These are phyloP conservation scores for Sphinx pinastri DNA, from an alignment of 2,888 invertebrate genomes.

Conservation along the genomic window DNA sequence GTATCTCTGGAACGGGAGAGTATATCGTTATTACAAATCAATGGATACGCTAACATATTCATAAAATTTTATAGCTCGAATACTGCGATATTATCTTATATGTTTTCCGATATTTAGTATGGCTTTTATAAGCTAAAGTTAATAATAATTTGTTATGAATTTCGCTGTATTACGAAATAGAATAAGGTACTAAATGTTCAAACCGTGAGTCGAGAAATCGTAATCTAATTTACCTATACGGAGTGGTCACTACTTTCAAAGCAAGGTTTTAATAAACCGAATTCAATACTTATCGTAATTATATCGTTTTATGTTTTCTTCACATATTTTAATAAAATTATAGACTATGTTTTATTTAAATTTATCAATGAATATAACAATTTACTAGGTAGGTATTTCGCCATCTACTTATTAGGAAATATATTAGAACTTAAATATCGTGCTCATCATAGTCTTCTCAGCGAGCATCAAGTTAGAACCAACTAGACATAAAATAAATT, in stretches of 20 bases:
- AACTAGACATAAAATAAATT: no score
- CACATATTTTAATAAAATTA: neutral
- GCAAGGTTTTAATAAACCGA: slow-evolving; percentile 1
- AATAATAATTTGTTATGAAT: neutral
- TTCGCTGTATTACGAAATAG: neutral
- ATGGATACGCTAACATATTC: slow-evolving; percentile 20
- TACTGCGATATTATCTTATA: slow-evolving; percentile 6
- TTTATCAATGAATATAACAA: neutral
- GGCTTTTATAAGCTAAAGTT: slow-evolving; percentile 18
- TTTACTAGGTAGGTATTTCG: neutral
- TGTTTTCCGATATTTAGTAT: neutral
- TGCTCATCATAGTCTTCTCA: no score
- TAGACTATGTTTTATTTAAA: neutral
- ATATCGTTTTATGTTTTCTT: neutral
- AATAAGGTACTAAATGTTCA: neutral
- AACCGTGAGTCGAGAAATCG: neutral
- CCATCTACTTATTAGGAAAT: no score
- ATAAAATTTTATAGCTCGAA: slow-evolving; percentile 13
- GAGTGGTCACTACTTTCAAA: neutral
- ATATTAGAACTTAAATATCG: no score
- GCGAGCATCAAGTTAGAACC: no score
- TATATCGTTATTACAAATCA: slow-evolving; percentile 8
- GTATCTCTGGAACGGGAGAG: slow-evolving; percentile 4
- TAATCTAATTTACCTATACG: slow-evolving; percentile 7
- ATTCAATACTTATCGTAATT: neutral